These are phyloP conservation scores for Rattus norvegicus DNA, from an alignment of 2,113 vertebrate genomes.

Conservation along the genomic window GRCr8 NC_086021.1:122125001-122125500, in stretches of 20 bases:
- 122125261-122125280: conserved; percentile 18
- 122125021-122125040: not conserved
- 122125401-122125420: not conserved
- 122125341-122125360: conserved; percentile 8
- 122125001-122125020: conserved; percentile 7
- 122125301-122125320: not conserved
- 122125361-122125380: not conserved
- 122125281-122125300: not conserved
- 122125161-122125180: not conserved
- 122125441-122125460: not conserved
- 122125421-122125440: not conserved
- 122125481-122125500: not conserved
- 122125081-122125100: not conserved
- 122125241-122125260: not conserved
- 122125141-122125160: too few species aligned
- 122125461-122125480: conserved; percentile 29
- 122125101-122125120: not conserved
- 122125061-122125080: conserved; percentile 7
- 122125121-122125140: not conserved
- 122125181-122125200: not conserved
- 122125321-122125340: conserved; percentile 27
- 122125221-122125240: too few species aligned
- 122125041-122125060: conserved; percentile 23
- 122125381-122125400: conserved; percentile 31
- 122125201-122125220: not conserved